These are phyloP conservation scores for Istiophorus platypterus DNA, from an alignment of 2,113 vertebrate genomes.

Conservation along the genomic window DNA sequence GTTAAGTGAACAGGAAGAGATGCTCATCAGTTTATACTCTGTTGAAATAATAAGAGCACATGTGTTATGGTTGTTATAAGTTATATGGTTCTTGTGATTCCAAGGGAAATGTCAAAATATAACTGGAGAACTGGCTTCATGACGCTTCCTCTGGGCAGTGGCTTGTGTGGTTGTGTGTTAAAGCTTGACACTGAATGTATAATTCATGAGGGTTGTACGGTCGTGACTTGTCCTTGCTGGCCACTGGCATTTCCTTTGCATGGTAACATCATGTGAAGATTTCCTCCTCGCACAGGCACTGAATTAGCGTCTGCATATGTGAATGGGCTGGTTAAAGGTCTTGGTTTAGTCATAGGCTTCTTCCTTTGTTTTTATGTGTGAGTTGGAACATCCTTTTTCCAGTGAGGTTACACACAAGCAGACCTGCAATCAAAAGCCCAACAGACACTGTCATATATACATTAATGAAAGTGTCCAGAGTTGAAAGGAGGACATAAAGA, in stretches of 20 bases:
- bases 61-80: background rate
- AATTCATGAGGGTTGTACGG: slow-evolving; percentile 8
- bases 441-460: background rate
- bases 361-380: background rate
- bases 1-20: background rate
- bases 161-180: background rate
- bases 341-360: slow-evolving; percentile 16
- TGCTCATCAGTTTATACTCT: background rate
- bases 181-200: slow-evolving; percentile 15
- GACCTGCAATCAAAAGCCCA: slow-evolving; percentile 24
- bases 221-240: background rate
- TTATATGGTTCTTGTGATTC: background rate
- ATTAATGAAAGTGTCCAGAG: slow-evolving; percentile 44
- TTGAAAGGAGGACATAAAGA: slow-evolving; percentile 53
- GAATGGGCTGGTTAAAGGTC: slow-evolving; percentile 16
- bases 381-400: background rate
- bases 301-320: slow-evolving; percentile 17
- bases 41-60: background rate
- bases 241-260: slow-evolving; percentile 10
- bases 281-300: background rate
- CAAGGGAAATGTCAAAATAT: slow-evolving; percentile 20
- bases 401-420: background rate
- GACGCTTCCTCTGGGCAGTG: background rate
- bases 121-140: background rate
- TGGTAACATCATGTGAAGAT: background rate